phyloP scores from a whole-genome alignment of 2,797 vertebrate species.

The Myiothlypis coronata region DNA sequence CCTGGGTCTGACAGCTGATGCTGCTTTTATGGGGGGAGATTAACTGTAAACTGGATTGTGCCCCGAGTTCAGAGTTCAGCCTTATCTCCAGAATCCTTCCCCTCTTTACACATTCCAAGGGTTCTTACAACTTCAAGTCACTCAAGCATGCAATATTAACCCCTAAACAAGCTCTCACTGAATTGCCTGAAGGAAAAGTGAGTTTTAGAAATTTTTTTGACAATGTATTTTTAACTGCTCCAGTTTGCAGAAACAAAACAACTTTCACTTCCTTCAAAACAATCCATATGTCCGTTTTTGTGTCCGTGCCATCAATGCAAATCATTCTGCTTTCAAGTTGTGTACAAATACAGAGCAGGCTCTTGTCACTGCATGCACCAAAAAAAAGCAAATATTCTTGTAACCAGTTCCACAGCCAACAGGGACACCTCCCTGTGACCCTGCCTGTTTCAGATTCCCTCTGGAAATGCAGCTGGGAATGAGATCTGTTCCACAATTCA shows the following conservation, averaged over 20 bases:
- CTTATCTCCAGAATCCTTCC: conserved; percentile 52
- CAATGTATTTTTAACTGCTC: neutral
- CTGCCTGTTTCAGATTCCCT: neutral
- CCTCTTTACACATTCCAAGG: conserved; percentile 64
- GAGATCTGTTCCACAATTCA: neutral
- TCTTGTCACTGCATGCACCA: neutral
- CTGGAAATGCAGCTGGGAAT: neutral
- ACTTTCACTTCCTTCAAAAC: conserved; percentile 12
- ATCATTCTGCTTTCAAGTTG: neutral
- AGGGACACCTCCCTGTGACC: neutral
- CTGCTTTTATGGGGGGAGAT: conserved; percentile 48
- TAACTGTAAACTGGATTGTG: conserved; percentile 44
- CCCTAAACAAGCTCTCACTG: conserved; percentile 1
- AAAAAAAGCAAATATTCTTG: neutral
- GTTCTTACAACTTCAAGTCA: conserved; percentile 42
- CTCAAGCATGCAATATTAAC: conserved; percentile 35
- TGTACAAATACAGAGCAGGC: neutral
- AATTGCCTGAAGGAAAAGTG: neutral
- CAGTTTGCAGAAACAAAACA: conserved; percentile 23
- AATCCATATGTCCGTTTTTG: neutral
- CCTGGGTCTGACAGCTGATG: neutral
- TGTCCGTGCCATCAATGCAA: neutral
- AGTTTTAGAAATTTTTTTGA: neutral
- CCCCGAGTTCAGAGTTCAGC: conserved; percentile 52
- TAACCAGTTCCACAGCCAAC: neutral